Base-by-base conservation (phyloP, 2,797 vertebrate species). In the Gouania willdenowi region DNA sequence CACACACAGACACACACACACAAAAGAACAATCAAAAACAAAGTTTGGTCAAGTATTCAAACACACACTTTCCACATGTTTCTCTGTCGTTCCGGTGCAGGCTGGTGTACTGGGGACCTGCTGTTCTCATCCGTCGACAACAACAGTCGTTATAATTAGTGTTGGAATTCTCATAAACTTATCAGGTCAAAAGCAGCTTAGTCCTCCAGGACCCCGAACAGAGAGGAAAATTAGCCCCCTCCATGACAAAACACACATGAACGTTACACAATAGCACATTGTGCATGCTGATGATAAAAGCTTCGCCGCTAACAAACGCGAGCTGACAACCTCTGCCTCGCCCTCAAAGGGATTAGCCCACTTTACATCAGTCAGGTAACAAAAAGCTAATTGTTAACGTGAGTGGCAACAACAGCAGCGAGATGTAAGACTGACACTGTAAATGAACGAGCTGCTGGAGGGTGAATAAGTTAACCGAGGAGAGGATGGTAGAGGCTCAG, bases 121-220 rank as follows among this genome's bases (percentile, higher is more conserved):
- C 76, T 73, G 65, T 74, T 81, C 65, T 76, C 77, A 69, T 81
- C 69, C 61, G 56, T 72, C 77, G 75, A 79, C 75, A 79, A 75
- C 66, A 85, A 70, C 65, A 50, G 66, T 71, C 66, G 69, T 71
- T 72, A 84, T 87, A 87, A 89, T 88, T 88, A 88, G 81, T 78
- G 78, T 54, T n/a, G 81, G 81, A 88, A 88, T 89, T 88, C 78
- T 87, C 89, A 89, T 89, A 82, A 89, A 87, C 85, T 89, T 88
- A 88, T 89, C 86, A 75, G 85, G 88, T 90, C 79, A 89, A 83
- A 87, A 85, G 83, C 85, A 88, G 87, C 85, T 84, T 84, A 79
- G 77, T 84, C 80, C 85, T 85, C 58, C 41, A 88, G 85, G 85
- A 83, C 82, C 79, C 77, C n/a, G 59, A 57, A 71, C 76, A 71